A percentile compares a stretch with the other conserved stretches of the same genome.
Conservation (phyloP, 2,888 invertebrate species). For the Ormyrus labotus region DNA sequence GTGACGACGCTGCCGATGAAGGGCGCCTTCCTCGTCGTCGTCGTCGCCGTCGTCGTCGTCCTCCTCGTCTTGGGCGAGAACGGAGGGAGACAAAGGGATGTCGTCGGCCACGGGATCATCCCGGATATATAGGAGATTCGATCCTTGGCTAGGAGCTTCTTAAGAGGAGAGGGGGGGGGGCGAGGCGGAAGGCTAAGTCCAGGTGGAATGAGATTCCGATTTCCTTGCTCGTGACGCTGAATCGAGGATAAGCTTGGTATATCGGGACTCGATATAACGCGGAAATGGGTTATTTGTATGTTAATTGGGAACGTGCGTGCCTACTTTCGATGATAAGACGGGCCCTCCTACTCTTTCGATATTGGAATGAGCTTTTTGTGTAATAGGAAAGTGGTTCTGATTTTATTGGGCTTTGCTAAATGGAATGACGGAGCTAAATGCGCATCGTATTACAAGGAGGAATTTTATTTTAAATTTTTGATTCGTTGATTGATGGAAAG, state of each 20-base stretch:
- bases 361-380: conserved; percentile 17
- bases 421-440: too few relatives aligned
- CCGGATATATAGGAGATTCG: background rate
- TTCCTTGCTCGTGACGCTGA: conserved; percentile 17
- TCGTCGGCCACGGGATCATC: background rate
- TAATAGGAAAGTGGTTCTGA: conserved; percentile 9
- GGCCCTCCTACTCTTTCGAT: conserved; percentile 1
- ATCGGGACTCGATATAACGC: conserved; percentile 13
- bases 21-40: background rate
- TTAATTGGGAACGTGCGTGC: conserved; percentile 22
- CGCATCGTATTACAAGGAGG: too few relatives aligned
- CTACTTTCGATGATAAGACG: background rate
- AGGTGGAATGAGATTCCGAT: conserved; percentile 44
- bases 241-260: conserved; percentile 45
- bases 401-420: background rate
- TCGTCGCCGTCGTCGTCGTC: too few relatives aligned
- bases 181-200: conserved; percentile 13
- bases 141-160: too few relatives aligned
- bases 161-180: too few relatives aligned
- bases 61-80: background rate
- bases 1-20: conserved; percentile 51
- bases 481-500: too few relatives aligned
- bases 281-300: conserved; percentile 52
- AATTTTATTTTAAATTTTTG: too few relatives aligned
- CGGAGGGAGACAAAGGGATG: conserved; percentile 18